Evolutionary conservation across 2,888 invertebrate genomes (phyloP).

Genomic region (Drosophila vallismaia): DNA sequence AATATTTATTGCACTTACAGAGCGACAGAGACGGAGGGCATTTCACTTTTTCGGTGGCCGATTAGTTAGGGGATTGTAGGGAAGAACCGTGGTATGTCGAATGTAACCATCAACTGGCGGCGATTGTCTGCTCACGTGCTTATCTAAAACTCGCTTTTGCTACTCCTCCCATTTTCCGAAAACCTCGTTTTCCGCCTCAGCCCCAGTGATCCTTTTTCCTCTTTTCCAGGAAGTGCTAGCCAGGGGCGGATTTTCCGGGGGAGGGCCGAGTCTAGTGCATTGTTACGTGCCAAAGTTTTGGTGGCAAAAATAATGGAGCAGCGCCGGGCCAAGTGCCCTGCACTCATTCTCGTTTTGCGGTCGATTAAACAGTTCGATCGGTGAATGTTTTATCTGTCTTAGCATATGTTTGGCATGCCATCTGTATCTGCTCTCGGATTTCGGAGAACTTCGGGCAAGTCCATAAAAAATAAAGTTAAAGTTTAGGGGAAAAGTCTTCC

Average conservation of each 20-base stretch:
- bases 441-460: slow-evolving; percentile 1
- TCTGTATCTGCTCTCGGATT: slow-evolving; percentile 22
- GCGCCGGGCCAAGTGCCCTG: slow-evolving; percentile 56
- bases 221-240: slow-evolving; percentile 13
- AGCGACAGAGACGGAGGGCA: slow-evolving; percentile 18
- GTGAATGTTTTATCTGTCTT: slow-evolving; percentile 29
- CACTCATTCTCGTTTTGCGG: slow-evolving; percentile 39
- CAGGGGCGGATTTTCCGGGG: slow-evolving; percentile 19
- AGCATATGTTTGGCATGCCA: slow-evolving; percentile 40
- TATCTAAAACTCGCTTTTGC: slow-evolving; percentile 61
- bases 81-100: slow-evolving; percentile 37
- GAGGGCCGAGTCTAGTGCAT: slow-evolving; percentile 64
- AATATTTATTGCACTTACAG: slow-evolving; percentile 76
- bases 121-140: slow-evolving; percentile 72
- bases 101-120: slow-evolving; percentile 42
- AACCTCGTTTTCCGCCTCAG: neutral
- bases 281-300: slow-evolving; percentile 71
- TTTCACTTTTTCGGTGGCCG: slow-evolving; percentile 63
- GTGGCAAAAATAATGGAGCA: slow-evolving; percentile 77
- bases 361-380: slow-evolving; percentile 45
- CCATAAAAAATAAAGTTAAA: slow-evolving; percentile 4
- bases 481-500: neutral
- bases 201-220: slow-evolving; percentile 12
- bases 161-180: neutral
- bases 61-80: slow-evolving; percentile 42